These are phyloP conservation scores for Zaprionus ornatus DNA, from an alignment of 1,140 invertebrate species.

Conservation along the genomic window DNA sequence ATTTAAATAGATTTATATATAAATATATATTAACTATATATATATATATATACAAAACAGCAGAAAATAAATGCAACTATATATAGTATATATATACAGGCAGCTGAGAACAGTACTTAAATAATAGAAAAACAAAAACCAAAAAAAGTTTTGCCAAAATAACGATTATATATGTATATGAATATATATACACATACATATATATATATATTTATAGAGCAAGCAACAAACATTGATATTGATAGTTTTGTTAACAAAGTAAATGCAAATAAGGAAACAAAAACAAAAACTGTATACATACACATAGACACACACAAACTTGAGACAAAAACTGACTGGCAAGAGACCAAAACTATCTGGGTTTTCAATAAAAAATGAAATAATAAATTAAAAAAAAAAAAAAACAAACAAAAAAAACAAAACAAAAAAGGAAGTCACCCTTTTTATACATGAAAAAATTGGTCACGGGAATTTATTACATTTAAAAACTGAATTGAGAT, in stretches of 20 bases:
- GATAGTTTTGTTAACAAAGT: slow-evolving; percentile 75
- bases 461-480: slow-evolving; percentile 40
- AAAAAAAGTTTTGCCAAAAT: slow-evolving; percentile 76
- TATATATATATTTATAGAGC: slow-evolving; percentile 80
- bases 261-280: slow-evolving; percentile 30
- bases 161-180: slow-evolving; percentile 59
- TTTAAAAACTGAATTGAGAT: slow-evolving; percentile 55
- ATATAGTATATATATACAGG: slow-evolving; percentile 51
- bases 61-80: slow-evolving; percentile 40
- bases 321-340: slow-evolving; percentile 82
- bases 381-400: slow-evolving; percentile 49
- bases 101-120: slow-evolving; percentile 61
- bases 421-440: slow-evolving; percentile 52
- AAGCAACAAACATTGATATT: slow-evolving; percentile 77
- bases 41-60: slow-evolving; percentile 43
- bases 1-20: slow-evolving; percentile 73
- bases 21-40: slow-evolving; percentile 60
- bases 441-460: slow-evolving; percentile 61
- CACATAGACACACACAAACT: slow-evolving; percentile 59
- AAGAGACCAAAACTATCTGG: slow-evolving; percentile 83
- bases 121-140: slow-evolving; percentile 46
- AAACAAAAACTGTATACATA: slow-evolving; percentile 53
- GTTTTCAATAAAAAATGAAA: slow-evolving; percentile 70
- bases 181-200: slow-evolving; percentile 46
- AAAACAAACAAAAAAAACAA: slow-evolving; percentile 41